These are phyloP conservation scores for Pteropus alecto DNA, from an alignment of 2,113 vertebrate species.

Conservation along the genomic window DNA sequence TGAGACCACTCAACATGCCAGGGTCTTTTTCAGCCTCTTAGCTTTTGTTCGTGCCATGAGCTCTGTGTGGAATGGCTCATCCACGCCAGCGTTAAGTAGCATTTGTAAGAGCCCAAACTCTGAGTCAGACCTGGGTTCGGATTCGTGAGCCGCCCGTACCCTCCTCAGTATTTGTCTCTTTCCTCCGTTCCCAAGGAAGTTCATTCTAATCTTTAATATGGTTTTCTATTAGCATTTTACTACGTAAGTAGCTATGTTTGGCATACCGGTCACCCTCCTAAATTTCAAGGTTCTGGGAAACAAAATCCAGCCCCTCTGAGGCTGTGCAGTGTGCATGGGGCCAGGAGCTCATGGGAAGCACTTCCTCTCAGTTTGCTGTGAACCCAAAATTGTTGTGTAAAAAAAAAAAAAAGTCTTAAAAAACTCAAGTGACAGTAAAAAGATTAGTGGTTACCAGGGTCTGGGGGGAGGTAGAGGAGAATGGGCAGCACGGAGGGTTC, in stretches of 20 bases:
- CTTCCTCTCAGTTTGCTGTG: neutral
- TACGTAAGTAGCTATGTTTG: rapidly evolving
- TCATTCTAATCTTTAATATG: neutral
- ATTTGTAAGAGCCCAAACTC: neutral
- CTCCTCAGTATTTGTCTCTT: neutral
- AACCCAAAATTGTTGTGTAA: neutral
- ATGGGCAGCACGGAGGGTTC: neutral
- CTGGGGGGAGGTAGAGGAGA: neutral
- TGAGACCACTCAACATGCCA: no score
- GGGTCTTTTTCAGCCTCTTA: neutral
- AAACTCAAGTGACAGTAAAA: neutral
- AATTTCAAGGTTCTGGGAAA: neutral
- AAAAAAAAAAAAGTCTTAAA: neutral
- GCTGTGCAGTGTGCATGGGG: neutral
- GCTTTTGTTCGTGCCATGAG: neutral
- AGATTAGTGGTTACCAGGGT: neutral
- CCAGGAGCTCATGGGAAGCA: neutral
- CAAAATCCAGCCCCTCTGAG: neutral
- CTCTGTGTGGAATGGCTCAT: rapidly evolving
- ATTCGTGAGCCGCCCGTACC: rapidly evolving
- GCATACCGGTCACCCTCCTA: neutral
- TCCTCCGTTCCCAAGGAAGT: neutral
- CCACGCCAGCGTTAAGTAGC: neutral
- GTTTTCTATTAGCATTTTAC: neutral
- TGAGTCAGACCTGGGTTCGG: neutral